phyloP scores from a whole-genome alignment of 1,140 invertebrate species.

The Uloborus diversus region DNA sequence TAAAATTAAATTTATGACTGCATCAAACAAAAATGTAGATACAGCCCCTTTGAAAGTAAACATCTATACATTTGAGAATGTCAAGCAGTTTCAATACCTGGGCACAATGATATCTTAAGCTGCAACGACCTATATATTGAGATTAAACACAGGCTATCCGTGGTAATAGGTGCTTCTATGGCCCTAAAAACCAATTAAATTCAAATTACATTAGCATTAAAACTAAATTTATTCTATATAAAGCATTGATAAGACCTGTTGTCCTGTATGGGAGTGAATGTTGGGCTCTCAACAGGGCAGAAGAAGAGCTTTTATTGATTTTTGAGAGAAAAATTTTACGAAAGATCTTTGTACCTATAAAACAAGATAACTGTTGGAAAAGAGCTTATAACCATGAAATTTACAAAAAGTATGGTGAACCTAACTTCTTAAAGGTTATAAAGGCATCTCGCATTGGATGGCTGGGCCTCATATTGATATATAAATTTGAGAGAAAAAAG shows the following conservation, averaged over 20 bases:
- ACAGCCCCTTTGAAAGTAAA: background rate
- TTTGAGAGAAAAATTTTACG: background rate
- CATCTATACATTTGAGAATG: background rate
- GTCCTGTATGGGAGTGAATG: slow-evolving; percentile 1
- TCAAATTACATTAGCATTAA: background rate
- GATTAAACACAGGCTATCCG: background rate
- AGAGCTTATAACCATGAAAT: background rate
- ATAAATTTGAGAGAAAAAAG: no score
- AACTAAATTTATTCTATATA: slow-evolving; percentile 4
- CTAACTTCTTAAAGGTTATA: no score
- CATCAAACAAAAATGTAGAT: no score
- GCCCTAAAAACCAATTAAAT: background rate
- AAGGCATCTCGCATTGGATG: no score
- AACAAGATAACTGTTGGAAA: background rate
- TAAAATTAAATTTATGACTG: background rate
- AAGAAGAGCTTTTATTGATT: background rate
- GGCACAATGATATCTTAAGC: background rate
- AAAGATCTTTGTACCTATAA: background rate
- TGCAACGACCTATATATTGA: background rate
- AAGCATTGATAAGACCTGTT: background rate
- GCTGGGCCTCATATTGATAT: no score
- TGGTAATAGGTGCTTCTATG: background rate
- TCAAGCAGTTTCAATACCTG: background rate
- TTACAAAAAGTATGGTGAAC: background rate
- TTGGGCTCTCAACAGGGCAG: background rate